Percentiles rank a stretch among this genome's conserved stretches.
These are phyloP conservation scores for Drosophila pachea DNA, from an alignment of 1,140 invertebrate species.

Conservation along the genomic window DNA sequence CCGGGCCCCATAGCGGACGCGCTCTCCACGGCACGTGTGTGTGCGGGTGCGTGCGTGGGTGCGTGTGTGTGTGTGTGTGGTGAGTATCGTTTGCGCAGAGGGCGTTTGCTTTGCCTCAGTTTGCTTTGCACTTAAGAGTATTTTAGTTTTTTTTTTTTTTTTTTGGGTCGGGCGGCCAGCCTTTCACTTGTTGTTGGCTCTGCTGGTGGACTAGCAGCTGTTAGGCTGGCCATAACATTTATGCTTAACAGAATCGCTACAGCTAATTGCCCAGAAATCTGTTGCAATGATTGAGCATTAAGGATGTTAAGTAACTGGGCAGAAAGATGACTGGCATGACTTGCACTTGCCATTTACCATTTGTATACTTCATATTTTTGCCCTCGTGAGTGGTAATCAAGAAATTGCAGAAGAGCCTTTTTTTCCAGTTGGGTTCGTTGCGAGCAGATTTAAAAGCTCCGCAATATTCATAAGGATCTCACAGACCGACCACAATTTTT, in stretches of 20 bases:
- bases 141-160: background rate
- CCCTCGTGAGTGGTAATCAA: conserved; percentile 23
- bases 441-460: conserved; percentile 24
- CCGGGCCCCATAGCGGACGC: conserved; percentile 7
- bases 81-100: conserved; percentile 43
- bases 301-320: conserved; percentile 16
- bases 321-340: conserved; percentile 26
- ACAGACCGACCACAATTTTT: conserved; percentile 21
- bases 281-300: conserved; percentile 36
- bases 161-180: conserved; percentile 11
- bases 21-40: conserved; percentile 20
- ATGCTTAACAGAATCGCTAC: conserved; percentile 15
- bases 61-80: conserved; percentile 25
- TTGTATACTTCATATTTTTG: background rate
- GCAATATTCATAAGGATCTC: conserved; percentile 40
- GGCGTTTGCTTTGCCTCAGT: conserved; percentile 33
- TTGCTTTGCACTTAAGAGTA: conserved; percentile 28
- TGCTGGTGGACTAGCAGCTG: conserved; percentile 23
- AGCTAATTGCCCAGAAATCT: conserved; percentile 35
- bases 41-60: background rate
- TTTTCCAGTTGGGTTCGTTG: conserved; percentile 14
- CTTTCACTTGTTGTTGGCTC: conserved; percentile 48
- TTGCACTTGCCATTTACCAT: conserved; percentile 4
- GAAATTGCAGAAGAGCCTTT: conserved; percentile 23
- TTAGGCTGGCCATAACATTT: conserved; percentile 19